phyloP scores from a whole-genome alignment of 2,888 invertebrate species.

The Seladonia tumulorum region DNA sequence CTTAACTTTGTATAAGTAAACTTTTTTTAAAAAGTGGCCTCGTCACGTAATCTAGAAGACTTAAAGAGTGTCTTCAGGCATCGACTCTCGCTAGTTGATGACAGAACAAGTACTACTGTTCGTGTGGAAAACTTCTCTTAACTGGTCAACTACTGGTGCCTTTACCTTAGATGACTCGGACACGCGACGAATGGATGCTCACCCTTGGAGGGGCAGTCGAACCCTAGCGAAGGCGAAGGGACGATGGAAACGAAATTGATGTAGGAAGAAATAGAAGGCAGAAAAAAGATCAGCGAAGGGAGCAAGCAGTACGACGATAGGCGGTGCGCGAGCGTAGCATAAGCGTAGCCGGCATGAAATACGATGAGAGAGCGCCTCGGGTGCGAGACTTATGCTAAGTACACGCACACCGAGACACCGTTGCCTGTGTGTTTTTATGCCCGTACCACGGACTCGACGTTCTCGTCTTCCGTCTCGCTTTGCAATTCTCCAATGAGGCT shows the following conservation, averaged over 20 bases:
- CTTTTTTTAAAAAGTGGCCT: no score
- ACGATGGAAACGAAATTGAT: constrained; percentile 48
- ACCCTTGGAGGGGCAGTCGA: background rate
- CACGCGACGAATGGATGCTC: background rate
- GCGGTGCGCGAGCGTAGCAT: constrained; percentile 59
- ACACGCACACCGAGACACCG: constrained; percentile 75
- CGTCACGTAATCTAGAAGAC: no score
- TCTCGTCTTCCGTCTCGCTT: constrained; percentile 46
- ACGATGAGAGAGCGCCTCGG: constrained; percentile 83
- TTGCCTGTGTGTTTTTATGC: constrained; percentile 64
- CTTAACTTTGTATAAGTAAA: no score
- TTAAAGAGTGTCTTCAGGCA: no score
- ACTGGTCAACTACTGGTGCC: no score
- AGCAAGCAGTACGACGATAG: constrained; percentile 43
- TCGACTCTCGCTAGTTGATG: no score
- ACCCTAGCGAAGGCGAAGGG: background rate
- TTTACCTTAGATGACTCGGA: background rate
- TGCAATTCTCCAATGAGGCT: constrained; percentile 1
- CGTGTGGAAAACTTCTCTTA: no score
- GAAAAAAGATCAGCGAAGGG: constrained; percentile 40
- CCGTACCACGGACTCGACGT: constrained; percentile 48
- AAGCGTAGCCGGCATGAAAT: constrained; percentile 78
- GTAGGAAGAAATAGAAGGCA: constrained; percentile 42
- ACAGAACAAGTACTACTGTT: no score
- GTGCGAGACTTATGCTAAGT: constrained; percentile 83